Base-by-base conservation (phyloP, 2,113 vertebrate species). In the Gymnarchus niloticus region DNA sequence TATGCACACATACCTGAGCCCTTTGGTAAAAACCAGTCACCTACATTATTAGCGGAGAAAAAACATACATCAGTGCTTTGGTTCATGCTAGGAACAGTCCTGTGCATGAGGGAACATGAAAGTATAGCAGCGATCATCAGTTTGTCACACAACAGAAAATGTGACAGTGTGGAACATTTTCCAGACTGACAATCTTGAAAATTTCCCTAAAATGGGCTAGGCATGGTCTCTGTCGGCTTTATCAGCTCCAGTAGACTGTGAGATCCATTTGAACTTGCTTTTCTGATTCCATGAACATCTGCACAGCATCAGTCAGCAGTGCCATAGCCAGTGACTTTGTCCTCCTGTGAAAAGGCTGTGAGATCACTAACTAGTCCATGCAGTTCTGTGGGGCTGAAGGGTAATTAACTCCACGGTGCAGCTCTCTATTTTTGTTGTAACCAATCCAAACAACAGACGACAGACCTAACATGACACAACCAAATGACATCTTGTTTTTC, bases 1-100 rank as follows among this genome's bases (percentile, higher is more conserved):
- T 33, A 81, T 49, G 73, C 25, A 49, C 41, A 85, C 85, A 82
- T 46, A 59, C 56, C 61, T 37, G 28, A 69, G 61, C 28, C 61
- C 37, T 33, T 48, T 1, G 21, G 23, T 28, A 61, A 9, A 56
- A 41, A 82, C 81, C 56, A 41, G n/a, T 10, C 46, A 25, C 52
- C 7, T 54, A 52, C 48, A 52, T 61, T n/a, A n/a, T n/a, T n/a
- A n/a, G n/a, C n/a, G n/a, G n/a, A n/a, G n/a, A n/a, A n/a, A n/a
- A n/a, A n/a, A n/a, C n/a, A n/a, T n/a, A n/a, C n/a, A n/a, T n/a
- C n/a, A n/a, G n/a, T n/a, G n/a, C n/a, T n/a, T n/a, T n/a, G n/a
- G n/a, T n/a, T n/a, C n/a, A n/a, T n/a, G n/a, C n/a, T n/a, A n/a
- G n/a, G n/a, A n/a, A n/a, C n/a, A n/a, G n/a, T n/a, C n/a, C n/a